Percentiles rank a stretch among this genome's conserved stretches.
Conservation (phyloP, 2,888 invertebrate genomes). For the Tetragonula carbonaria region DNA sequence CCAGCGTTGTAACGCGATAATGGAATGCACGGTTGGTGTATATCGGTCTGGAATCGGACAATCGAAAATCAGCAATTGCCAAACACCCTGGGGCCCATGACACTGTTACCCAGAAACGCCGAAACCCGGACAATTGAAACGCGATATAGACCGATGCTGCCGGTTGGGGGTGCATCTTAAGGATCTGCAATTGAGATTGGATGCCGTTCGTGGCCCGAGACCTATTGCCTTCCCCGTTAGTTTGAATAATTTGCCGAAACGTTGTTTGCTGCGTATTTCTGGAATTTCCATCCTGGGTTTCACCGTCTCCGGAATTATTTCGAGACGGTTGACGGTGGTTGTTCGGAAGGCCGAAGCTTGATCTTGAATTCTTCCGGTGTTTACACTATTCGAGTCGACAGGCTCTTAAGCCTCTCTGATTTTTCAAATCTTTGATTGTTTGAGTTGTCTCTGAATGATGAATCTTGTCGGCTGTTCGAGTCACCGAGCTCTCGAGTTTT, state of each 20-base stretch:
- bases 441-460: no score
- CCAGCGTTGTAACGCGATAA: constrained; percentile 56
- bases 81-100: constrained; percentile 9
- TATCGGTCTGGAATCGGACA: constrained; percentile 57
- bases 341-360: neutral
- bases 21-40: constrained; percentile 59
- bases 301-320: neutral
- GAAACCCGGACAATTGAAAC: constrained; percentile 28
- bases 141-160: neutral
- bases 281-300: neutral
- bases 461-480: fast-evolving
- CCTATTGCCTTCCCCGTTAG: no score
- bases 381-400: neutral
- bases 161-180: constrained; percentile 10
- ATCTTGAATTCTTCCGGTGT: no score
- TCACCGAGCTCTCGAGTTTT: fast-evolving
- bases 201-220: neutral
- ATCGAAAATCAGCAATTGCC: constrained; percentile 59
- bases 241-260: neutral
- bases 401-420: fast-evolving
- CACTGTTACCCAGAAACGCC: constrained; percentile 20
- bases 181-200: constrained; percentile 3
- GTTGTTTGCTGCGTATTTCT: neutral
- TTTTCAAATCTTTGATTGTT: neutral
- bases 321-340: neutral